A percentile compares a stretch with the other conserved stretches of the same genome.
phyloP scores from a whole-genome alignment of 2,888 invertebrate species.

The Eupithecia subumbrata region DNA sequence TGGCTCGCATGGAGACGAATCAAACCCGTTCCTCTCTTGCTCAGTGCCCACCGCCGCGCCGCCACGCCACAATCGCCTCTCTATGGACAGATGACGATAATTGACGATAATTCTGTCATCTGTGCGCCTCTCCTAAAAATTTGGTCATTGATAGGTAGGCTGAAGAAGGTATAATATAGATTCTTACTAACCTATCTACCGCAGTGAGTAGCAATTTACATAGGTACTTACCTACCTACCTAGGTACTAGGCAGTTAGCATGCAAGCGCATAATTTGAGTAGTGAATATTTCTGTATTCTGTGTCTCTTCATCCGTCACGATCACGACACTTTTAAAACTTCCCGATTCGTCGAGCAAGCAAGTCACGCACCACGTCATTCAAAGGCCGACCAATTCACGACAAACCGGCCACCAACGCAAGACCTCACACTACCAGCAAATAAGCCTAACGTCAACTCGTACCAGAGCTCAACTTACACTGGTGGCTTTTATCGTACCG shows the following conservation, averaged over 20 bases:
- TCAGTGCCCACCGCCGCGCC: neutral
- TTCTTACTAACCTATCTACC: neutral
- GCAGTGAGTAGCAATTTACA: neutral
- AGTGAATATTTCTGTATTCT: neutral
- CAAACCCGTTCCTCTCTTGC: neutral
- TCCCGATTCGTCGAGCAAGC: slow-evolving; percentile 2
- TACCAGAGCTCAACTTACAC: slow-evolving; percentile 46
- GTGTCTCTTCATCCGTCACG: neutral
- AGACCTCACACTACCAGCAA: neutral
- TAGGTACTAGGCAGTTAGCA: neutral
- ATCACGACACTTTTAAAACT: slow-evolving; percentile 3
- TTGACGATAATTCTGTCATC: too few species aligned
- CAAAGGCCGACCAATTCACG: neutral
- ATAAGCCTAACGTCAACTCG: neutral
- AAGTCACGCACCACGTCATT: slow-evolving; percentile 8
- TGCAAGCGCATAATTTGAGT: too few species aligned
- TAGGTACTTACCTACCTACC: neutral
- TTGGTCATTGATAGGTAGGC: neutral
- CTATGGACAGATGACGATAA: neutral
- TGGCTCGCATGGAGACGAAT: neutral
- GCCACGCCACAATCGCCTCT: neutral
- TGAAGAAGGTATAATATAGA: neutral
- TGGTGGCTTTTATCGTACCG: slow-evolving; percentile 37
- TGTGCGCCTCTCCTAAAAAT: neutral
- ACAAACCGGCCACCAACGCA: neutral